phyloP scores from a whole-genome alignment of 92 coral and sea anemone species.

The Galaxea fascicularis region DNA sequence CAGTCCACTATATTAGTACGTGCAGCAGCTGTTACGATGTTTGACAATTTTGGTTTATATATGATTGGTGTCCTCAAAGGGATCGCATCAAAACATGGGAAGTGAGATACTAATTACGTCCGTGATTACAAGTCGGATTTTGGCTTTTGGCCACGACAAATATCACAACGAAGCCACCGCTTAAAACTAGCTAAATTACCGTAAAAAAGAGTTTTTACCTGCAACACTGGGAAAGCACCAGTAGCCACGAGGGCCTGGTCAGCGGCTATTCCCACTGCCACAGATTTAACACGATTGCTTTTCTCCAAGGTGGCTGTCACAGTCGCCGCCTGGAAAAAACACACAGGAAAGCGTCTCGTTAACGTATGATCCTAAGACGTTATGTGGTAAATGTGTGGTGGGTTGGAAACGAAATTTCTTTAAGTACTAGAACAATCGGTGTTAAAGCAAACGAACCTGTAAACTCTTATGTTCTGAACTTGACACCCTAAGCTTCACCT shows the following conservation, averaged over 20 bases:
- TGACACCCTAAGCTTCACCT: constrained; percentile 66
- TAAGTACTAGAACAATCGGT: neutral
- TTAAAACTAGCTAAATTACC: neutral
- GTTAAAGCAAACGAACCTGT: constrained; percentile 42
- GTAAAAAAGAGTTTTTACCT: constrained; percentile 38
- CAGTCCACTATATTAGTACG: too few relatives aligned
- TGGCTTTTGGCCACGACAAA: too few relatives aligned
- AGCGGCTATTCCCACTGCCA: constrained; percentile 44
- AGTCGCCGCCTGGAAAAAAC: constrained; percentile 63
- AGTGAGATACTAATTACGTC: too few relatives aligned
- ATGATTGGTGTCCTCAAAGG: too few relatives aligned
- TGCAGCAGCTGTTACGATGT: too few relatives aligned
- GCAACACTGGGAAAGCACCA: constrained; percentile 57
- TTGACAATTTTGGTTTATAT: too few relatives aligned
- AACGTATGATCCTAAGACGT: too few relatives aligned
- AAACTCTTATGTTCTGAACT: constrained; percentile 74
- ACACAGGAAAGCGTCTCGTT: neutral
- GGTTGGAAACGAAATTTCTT: too few relatives aligned
- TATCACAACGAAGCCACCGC: too few relatives aligned
- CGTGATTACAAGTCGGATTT: too few relatives aligned
- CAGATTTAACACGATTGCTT: constrained; percentile 79
- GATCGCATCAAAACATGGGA: too few relatives aligned
- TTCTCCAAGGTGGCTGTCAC: constrained; percentile 72
- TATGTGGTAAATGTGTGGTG: neutral
- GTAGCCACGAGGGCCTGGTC: constrained; percentile 41